Conservation (phyloP, 2,888 invertebrate species). For the Adelognathus sp. region DNA sequence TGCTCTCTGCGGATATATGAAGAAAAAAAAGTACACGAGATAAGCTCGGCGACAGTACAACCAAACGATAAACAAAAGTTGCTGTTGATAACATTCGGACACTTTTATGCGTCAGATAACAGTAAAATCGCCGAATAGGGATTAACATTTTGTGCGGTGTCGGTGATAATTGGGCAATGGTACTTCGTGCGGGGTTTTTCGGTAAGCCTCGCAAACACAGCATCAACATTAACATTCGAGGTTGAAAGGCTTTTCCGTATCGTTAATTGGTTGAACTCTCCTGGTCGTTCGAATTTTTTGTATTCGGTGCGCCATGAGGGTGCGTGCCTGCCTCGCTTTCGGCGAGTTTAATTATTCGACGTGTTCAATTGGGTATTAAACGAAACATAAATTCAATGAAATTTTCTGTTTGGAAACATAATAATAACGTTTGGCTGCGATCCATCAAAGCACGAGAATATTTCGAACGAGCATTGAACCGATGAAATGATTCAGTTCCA, state of each 20-base stretch:
- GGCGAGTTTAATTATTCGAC: constrained; percentile 16
- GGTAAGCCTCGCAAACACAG: constrained; percentile 10
- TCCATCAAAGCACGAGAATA: constrained; percentile 29
- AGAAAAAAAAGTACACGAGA: constrained; percentile 48
- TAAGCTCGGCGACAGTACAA: constrained; percentile 63
- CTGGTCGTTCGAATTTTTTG: neutral
- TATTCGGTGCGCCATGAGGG: neutral
- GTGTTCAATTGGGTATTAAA: constrained; percentile 17
- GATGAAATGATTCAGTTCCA: neutral
- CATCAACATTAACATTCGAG: constrained; percentile 23
- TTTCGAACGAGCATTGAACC: neutral
- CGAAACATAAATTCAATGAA: constrained; percentile 1
- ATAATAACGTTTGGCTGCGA: constrained; percentile 26
- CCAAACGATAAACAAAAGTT: constrained; percentile 65
- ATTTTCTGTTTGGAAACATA: neutral
- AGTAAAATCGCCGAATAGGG: constrained; percentile 34
- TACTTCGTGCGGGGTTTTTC: neutral
- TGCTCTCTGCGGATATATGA: neutral
- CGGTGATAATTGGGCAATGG: constrained; percentile 14
- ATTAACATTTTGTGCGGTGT: constrained; percentile 18
- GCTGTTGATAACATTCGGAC: constrained; percentile 53
- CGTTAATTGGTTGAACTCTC: neutral
- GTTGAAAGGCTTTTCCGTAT: constrained; percentile 3
- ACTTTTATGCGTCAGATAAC: constrained; percentile 21
- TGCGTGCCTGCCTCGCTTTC: neutral